These are phyloP conservation scores for Haplotaxodon microlepis DNA, from an alignment of 2,113 vertebrate genomes.

Conservation along the genomic window DNA sequence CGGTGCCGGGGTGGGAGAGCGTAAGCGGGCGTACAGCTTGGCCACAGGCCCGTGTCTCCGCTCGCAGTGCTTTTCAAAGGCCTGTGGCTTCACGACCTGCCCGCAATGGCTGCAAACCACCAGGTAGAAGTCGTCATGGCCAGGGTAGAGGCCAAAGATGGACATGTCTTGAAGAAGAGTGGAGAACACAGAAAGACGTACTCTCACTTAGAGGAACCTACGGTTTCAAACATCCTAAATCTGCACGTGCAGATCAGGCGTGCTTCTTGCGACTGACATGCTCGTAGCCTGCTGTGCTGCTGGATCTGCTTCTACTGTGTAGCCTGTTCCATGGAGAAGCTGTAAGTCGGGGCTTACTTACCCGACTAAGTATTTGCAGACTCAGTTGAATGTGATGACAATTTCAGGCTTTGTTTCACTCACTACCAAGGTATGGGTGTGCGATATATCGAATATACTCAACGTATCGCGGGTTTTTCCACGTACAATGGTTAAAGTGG, in stretches of 20 bases:
- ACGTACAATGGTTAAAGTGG: background rate
- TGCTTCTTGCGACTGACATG: background rate
- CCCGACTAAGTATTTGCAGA: background rate
- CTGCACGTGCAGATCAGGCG: background rate
- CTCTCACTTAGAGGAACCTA: background rate
- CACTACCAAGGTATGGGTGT: background rate
- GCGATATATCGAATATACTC: background rate
- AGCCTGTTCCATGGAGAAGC: background rate
- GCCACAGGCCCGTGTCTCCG: conserved; percentile 82
- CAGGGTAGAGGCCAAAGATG: conserved; percentile 91
- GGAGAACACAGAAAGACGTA: background rate
- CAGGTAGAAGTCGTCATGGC: conserved; percentile 92
- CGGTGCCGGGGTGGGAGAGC: conserved; percentile 63
- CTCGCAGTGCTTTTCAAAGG: conserved; percentile 93
- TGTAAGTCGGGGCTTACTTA: background rate
- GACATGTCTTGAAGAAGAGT: conserved; percentile 80
- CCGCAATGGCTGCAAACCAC: conserved; percentile 93
- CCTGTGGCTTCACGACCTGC: conserved; percentile 94
- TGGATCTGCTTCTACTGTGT: background rate
- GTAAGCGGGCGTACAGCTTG: conserved; percentile 79
- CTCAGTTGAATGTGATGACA: background rate
- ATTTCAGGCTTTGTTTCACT: background rate
- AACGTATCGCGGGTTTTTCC: background rate
- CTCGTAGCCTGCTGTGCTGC: background rate
- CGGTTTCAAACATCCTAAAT: background rate